Evolutionary conservation across 2,113 vertebrate species (phyloP).

Genomic region (Larimichthys crocea): DNA sequence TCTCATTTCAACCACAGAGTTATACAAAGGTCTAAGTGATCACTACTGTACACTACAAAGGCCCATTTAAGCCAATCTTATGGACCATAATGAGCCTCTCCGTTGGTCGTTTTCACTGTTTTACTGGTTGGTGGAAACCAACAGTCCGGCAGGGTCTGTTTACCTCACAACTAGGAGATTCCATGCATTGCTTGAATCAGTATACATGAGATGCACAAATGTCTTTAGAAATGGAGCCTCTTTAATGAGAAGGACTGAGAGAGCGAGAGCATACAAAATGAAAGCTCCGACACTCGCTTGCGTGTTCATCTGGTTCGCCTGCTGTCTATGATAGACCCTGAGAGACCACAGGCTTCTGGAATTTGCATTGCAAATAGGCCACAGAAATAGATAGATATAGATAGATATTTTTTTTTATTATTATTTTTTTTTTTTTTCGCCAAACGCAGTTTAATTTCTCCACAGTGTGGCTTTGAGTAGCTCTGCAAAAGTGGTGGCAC

Average conservation of each 20-base stretch:
- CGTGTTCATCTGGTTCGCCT: slow-evolving; percentile 35
- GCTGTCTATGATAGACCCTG: slow-evolving; percentile 44
- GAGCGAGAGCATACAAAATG: slow-evolving; percentile 36
- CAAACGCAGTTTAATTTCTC: slow-evolving; percentile 50
- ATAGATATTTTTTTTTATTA: neutral
- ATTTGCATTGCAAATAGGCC: slow-evolving; percentile 70
- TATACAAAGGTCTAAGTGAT: slow-evolving; percentile 42
- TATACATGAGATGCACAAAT: slow-evolving; percentile 64
- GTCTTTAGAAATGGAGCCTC: slow-evolving; percentile 47
- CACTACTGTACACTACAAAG: slow-evolving; percentile 41
- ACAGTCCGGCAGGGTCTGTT: slow-evolving; percentile 31
- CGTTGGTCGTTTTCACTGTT: slow-evolving; percentile 39
- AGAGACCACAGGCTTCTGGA: slow-evolving; percentile 45
- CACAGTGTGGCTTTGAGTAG: slow-evolving; percentile 45
- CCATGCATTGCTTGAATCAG: slow-evolving; percentile 35
- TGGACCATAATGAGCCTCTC: slow-evolving; percentile 58
- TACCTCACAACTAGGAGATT: slow-evolving; percentile 32
- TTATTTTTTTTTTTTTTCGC: neutral
- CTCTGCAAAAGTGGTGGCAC: neutral
- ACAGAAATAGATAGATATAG: slow-evolving; percentile 11
- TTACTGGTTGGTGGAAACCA: slow-evolving; percentile 39
- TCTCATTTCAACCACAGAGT: slow-evolving; percentile 56
- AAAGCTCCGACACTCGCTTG: slow-evolving; percentile 34
- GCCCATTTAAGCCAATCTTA: slow-evolving; percentile 45
- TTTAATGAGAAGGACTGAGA: slow-evolving; percentile 65